These are phyloP conservation scores for Gymnoscelis rufifasciata DNA, from an alignment of 2,888 invertebrate genomes.

Conservation along the genomic window DNA sequence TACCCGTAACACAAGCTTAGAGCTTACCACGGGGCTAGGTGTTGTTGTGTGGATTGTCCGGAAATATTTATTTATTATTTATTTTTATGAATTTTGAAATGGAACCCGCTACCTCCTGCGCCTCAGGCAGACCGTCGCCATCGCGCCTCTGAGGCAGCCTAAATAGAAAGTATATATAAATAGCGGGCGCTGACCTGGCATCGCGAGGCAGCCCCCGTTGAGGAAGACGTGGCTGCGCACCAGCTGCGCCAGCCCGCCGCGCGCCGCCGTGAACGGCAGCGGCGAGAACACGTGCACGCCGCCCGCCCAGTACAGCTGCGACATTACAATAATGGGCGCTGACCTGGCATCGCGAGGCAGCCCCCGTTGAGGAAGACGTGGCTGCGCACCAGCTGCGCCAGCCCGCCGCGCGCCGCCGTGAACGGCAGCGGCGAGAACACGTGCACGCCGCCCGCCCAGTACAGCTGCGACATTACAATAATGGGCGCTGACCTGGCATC, in stretches of 20 bases:
- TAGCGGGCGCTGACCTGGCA: slow-evolving; percentile 60
- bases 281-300: slow-evolving; percentile 94
- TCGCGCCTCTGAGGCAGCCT: too few species aligned
- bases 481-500: slow-evolving; percentile 57
- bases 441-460: slow-evolving; percentile 89
- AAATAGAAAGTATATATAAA: too few species aligned
- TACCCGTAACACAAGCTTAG: too few species aligned
- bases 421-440: slow-evolving; percentile 95
- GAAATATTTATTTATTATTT: too few species aligned
- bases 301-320: too few species aligned
- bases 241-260: slow-evolving; percentile 88
- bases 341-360: slow-evolving; percentile 80
- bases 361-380: slow-evolving; percentile 95
- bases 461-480: too few species aligned
- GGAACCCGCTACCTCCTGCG: too few species aligned
- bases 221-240: slow-evolving; percentile 94
- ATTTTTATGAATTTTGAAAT: too few species aligned
- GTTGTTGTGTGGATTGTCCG: too few species aligned
- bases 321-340: too few species aligned
- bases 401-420: slow-evolving; percentile 85
- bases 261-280: slow-evolving; percentile 90
- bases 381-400: slow-evolving; percentile 90
- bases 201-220: slow-evolving; percentile 89
- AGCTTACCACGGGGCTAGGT: too few species aligned
- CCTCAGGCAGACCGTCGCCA: too few species aligned